Conservation (phyloP, 1,140 invertebrate genomes). For the Mamestra configurata region DNA sequence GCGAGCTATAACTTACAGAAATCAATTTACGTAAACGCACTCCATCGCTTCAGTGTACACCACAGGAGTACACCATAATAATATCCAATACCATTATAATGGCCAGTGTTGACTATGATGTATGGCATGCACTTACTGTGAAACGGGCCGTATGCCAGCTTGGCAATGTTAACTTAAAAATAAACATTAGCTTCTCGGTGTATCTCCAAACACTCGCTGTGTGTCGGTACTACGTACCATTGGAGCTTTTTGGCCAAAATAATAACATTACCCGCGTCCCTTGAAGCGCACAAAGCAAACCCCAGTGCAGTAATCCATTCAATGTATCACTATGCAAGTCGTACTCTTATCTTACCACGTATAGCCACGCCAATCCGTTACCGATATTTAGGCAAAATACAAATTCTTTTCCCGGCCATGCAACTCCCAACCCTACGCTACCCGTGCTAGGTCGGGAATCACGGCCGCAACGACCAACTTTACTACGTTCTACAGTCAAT, state of each 20-base stretch:
- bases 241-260: slow-evolving; percentile 48
- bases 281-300: slow-evolving; percentile 69
- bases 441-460: slow-evolving; percentile 67
- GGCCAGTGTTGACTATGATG: slow-evolving; percentile 37
- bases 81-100: slow-evolving; percentile 35
- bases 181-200: slow-evolving; percentile 26
- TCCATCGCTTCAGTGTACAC: neutral
- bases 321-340: slow-evolving; percentile 83
- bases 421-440: slow-evolving; percentile 68
- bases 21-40: slow-evolving; percentile 17
- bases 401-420: slow-evolving; percentile 67
- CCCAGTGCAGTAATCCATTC: slow-evolving; percentile 80
- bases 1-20: neutral
- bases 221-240: slow-evolving; percentile 22
- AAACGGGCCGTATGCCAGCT: slow-evolving; percentile 32
- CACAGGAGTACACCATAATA: slow-evolving; percentile 26
- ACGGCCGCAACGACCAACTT: slow-evolving; percentile 63
- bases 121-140: slow-evolving; percentile 36
- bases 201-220: neutral
- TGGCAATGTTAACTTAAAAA: slow-evolving; percentile 43
- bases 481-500: slow-evolving; percentile 83
- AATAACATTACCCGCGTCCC: slow-evolving; percentile 64
- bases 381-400: slow-evolving; percentile 87
- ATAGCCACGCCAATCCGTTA: slow-evolving; percentile 84
- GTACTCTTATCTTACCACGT: slow-evolving; percentile 81